Evolutionary conservation across 2,113 vertebrate species (phyloP).

Genomic region (Chunga burmeisteri): DNA sequence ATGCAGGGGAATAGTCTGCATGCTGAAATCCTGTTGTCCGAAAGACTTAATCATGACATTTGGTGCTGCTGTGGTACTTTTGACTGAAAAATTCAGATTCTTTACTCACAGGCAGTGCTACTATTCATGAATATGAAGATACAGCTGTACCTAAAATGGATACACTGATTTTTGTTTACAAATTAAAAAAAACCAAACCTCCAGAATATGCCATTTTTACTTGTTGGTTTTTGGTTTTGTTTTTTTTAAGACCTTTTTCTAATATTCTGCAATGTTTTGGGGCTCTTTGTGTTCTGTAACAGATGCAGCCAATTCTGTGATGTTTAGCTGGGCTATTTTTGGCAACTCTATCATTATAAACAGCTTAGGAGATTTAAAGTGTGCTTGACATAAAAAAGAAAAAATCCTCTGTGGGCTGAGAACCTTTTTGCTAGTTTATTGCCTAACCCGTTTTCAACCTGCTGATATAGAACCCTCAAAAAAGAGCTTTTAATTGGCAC

Average conservation of each 20-base stretch:
- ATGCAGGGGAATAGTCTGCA: neutral
- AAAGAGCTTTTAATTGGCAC: neutral
- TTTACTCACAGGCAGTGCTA: neutral
- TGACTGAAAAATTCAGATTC: neutral
- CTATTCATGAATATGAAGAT: neutral
- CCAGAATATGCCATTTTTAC: neutral
- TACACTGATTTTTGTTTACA: neutral
- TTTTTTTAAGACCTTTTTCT: neutral
- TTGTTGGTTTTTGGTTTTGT: rapidly evolving
- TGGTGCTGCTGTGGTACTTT: neutral
- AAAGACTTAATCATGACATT: neutral
- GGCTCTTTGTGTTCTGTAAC: neutral
- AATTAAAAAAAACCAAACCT: neutral
- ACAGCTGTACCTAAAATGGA: neutral
- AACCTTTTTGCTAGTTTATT: constrained; percentile 33
- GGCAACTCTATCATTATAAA: constrained; percentile 41
- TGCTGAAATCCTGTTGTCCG: neutral
- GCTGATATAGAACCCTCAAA: neutral
- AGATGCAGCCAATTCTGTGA: constrained; percentile 38
- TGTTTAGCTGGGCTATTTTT: constrained; percentile 51
- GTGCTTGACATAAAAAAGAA: constrained; percentile 4
- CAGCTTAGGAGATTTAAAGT: constrained; percentile 57
- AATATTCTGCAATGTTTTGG: neutral
- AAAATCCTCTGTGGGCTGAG: neutral
- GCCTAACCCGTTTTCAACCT: constrained; percentile 26